phyloP scores from a whole-genome alignment of 2,797 vertebrate species.

The Pantherophis alleghaniensis region DNA sequence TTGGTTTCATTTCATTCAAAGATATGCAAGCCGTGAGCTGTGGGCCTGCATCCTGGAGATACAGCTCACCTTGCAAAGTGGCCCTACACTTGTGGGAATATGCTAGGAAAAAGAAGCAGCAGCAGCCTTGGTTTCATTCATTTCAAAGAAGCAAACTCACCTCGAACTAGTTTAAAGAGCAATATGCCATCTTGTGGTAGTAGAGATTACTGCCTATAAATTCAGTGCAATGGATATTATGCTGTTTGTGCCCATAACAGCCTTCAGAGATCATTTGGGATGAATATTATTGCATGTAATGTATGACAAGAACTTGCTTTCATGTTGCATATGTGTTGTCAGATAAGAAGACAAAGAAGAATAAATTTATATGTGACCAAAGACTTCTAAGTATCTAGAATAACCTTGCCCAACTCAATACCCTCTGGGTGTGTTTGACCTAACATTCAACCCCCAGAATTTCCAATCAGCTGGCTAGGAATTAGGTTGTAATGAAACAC shows the following conservation, averaged over 20 bases:
- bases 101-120: too few species aligned
- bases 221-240: neutral
- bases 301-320: neutral
- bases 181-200: neutral
- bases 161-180: neutral
- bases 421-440: neutral
- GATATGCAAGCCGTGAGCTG: too few species aligned
- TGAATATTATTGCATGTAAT: neutral
- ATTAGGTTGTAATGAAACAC: neutral
- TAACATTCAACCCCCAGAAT: neutral
- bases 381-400: neutral
- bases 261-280: neutral
- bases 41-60: too few species aligned
- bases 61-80: too few species aligned
- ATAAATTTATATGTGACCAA: neutral
- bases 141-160: neutral
- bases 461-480: neutral
- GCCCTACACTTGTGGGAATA: too few species aligned
- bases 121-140: neutral
- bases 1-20: neutral
- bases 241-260: neutral
- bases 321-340: neutral
- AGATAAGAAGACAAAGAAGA: neutral
- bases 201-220: neutral
- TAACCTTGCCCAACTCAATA: neutral